phyloP scores from a whole-genome alignment of 2,113 vertebrate species.

The Heliornis fulica region DNA sequence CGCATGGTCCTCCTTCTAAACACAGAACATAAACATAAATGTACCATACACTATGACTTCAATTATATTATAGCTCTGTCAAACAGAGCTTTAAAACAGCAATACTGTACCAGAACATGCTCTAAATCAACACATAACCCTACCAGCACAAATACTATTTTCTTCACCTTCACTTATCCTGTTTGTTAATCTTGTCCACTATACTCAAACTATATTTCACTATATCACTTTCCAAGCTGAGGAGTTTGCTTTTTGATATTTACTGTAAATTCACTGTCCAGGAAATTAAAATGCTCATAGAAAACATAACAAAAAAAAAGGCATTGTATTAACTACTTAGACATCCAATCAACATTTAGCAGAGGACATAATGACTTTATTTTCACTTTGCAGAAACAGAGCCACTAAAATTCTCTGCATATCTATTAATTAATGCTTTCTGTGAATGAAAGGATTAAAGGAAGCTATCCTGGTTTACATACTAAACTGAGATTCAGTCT shows the following conservation, averaged over 20 bases:
- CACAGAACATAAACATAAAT: neutral
- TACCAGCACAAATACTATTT: neutral
- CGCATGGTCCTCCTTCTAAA: neutral
- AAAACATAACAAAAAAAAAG: neutral
- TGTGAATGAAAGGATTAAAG: neutral
- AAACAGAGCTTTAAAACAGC: neutral
- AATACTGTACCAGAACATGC: neutral
- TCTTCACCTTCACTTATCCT: neutral
- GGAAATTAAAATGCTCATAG: neutral
- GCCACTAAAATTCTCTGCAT: neutral
- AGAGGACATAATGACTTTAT: neutral
- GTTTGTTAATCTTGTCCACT: neutral
- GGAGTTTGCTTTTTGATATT: neutral
- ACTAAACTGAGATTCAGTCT: neutral
- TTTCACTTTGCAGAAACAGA: neutral
- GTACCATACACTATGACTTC: neutral
- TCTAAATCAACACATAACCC: neutral
- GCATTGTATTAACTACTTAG: neutral
- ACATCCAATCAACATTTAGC: neutral
- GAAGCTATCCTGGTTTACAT: neutral
- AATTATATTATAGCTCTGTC: neutral
- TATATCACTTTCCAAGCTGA: neutral
- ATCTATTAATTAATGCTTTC: neutral
- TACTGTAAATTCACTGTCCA: neutral
- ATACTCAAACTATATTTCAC: neutral